Conservation (phyloP, 37 sponge, comb jelly and placozoan genomes). For the Hexactinellida sp. region DNA sequence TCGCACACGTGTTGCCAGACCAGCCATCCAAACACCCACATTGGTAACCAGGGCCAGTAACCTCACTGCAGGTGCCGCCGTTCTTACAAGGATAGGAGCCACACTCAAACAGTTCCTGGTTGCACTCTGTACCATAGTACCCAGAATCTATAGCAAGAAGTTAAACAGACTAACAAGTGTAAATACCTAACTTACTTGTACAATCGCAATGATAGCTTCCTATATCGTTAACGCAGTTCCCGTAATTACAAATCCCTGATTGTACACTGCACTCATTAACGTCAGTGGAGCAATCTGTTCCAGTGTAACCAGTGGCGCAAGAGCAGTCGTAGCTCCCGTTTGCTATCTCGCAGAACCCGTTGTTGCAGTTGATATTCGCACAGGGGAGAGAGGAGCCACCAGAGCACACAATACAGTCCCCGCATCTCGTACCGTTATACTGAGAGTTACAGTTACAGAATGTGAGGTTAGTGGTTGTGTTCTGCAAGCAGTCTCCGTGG, state of each 20-base stretch:
- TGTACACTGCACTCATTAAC: neutral
- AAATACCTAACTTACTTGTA: neutral
- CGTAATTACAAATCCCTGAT: neutral
- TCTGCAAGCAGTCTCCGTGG: neutral
- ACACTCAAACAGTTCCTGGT: neutral
- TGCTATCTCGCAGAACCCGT: neutral
- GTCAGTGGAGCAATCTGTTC: neutral
- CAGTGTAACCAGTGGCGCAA: neutral
- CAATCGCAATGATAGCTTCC: slow-evolving; percentile 9
- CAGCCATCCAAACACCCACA: neutral
- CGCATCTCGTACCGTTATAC: neutral
- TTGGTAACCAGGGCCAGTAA: neutral
- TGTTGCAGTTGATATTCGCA: neutral
- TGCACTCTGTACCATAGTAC: neutral
- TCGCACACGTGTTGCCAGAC: neutral
- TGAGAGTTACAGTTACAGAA: neutral
- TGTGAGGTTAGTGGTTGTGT: neutral
- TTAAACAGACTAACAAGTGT: neutral
- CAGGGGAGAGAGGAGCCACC: neutral
- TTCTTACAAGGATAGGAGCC: neutral
- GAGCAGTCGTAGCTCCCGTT: neutral
- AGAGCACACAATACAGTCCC: neutral
- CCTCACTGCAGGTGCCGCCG: neutral
- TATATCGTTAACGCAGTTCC: neutral
- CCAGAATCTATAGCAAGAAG: neutral